Conservation (phyloP, 92 coral and sea anemone genomes). For the Phymanthus crucifer region DNA sequence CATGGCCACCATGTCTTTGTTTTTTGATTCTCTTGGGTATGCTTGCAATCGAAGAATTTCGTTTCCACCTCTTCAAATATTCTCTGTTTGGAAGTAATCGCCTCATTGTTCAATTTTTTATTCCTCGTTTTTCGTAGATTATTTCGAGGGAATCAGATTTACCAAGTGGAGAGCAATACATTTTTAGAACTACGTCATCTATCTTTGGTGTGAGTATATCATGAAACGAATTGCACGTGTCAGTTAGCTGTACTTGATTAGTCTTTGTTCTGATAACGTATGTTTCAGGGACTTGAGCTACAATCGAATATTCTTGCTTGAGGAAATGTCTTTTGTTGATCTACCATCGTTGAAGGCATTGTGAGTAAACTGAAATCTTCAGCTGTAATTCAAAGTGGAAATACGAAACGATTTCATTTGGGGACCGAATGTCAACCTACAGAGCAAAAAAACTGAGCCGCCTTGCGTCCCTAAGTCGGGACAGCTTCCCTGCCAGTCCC, state of each 20-base stretch:
- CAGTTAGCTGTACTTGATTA: too few species aligned
- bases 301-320: slow-evolving; percentile 15
- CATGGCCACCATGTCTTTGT: too few species aligned
- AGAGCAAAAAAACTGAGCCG: too few species aligned
- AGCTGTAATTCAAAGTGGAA: background rate
- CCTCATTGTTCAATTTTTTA: background rate
- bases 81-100: too few species aligned
- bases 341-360: background rate
- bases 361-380: background rate
- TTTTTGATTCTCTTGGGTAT: too few species aligned
- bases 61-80: too few species aligned
- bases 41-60: too few species aligned
- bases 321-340: background rate
- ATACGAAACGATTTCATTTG: background rate
- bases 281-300: slow-evolving; percentile 34
- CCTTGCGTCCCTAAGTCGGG: too few species aligned
- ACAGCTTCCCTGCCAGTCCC: too few species aligned
- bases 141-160: slow-evolving; percentile 18
- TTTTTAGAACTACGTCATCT: background rate
- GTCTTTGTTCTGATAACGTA: background rate
- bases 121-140: background rate
- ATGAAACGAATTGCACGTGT: background rate
- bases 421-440: background rate
- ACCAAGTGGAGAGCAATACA: slow-evolving; percentile 10
- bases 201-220: slow-evolving; percentile 10